These are phyloP conservation scores for Xiphophorus couchianus DNA, from an alignment of 2,113 vertebrate species.

Conservation along the genomic window DNA sequence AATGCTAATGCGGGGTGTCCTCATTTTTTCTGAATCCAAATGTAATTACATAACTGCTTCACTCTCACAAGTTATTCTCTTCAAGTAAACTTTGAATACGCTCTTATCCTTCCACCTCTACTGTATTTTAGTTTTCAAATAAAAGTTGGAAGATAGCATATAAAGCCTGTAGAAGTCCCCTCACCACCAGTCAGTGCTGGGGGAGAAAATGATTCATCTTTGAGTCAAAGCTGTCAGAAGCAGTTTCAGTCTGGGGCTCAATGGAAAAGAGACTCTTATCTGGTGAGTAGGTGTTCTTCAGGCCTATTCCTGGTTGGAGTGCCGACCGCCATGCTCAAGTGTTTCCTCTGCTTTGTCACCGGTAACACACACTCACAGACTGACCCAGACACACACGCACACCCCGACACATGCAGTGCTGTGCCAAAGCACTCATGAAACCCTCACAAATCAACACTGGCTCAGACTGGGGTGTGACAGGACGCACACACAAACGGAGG, in stretches of 20 bases:
- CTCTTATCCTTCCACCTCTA: not conserved
- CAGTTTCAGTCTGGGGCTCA: slow-evolving; percentile 68
- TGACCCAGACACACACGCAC: no score
- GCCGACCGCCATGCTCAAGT: slow-evolving; percentile 66
- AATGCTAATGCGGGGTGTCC: no score
- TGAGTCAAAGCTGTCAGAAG: slow-evolving; percentile 56
- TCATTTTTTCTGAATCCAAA: no score
- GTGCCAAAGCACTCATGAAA: slow-evolving; percentile 30
- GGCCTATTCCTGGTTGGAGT: slow-evolving; percentile 70
- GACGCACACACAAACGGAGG: slow-evolving; percentile 27
- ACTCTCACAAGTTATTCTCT: not conserved
- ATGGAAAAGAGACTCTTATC: slow-evolving; percentile 68
- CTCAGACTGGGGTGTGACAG: slow-evolving; percentile 47
- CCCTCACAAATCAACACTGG: slow-evolving; percentile 59
- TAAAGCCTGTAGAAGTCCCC: slow-evolving; percentile 8
- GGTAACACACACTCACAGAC: not conserved
- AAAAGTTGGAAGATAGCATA: slow-evolving; percentile 1
- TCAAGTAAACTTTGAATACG: not conserved
- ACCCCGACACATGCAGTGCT: slow-evolving; percentile 4
- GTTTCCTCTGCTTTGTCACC: slow-evolving; percentile 55
- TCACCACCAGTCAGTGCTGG: slow-evolving; percentile 12
- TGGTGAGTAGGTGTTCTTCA: slow-evolving; percentile 71
- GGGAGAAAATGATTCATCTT: slow-evolving; percentile 41
- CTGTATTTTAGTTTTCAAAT: not conserved
- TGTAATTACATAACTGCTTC: not conserved